Percentiles rank a stretch among this genome's conserved stretches.
Conservation (phyloP, 2,888 invertebrate species). For the Sycophila texana region DNA sequence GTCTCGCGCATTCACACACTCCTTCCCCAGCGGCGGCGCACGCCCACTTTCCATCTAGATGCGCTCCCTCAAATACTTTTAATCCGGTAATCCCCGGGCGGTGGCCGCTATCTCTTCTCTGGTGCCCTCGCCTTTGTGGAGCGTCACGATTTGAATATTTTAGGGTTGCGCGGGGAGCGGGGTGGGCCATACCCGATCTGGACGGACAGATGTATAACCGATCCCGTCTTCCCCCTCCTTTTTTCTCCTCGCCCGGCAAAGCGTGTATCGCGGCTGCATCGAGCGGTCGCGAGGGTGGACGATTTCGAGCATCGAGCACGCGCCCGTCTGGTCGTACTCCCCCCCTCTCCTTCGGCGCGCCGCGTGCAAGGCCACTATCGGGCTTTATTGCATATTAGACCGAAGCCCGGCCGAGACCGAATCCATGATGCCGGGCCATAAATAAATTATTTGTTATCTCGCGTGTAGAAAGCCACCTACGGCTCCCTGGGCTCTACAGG, state of each 20-base stretch:
- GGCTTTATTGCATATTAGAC: slow-evolving; percentile 42
- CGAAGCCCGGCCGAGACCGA: slow-evolving; percentile 44
- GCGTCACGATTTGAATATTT: slow-evolving; percentile 57
- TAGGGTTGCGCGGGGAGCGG: slow-evolving; percentile 47
- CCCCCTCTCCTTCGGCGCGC: too few relatives aligned
- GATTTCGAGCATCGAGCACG: slow-evolving; percentile 44
- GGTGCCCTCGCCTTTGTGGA: slow-evolving; percentile 1
- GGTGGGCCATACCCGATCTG: background rate
- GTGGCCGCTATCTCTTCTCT: slow-evolving; percentile 31
- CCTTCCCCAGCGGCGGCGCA: background rate
- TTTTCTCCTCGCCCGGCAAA: background rate
- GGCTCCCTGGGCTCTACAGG: background rate
- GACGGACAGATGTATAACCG: slow-evolving; percentile 37
- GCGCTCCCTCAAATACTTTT: slow-evolving; percentile 41
- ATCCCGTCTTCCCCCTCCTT: slow-evolving; percentile 5
- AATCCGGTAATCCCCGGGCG: slow-evolving; percentile 55
- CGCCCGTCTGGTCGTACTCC: slow-evolving; percentile 1
- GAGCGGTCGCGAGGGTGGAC: background rate
- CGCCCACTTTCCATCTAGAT: slow-evolving; percentile 34
- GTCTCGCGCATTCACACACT: slow-evolving; percentile 33
- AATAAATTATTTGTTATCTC: slow-evolving; percentile 57
- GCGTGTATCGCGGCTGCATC: background rate
- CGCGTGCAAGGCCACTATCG: background rate
- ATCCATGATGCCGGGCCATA: slow-evolving; percentile 45
- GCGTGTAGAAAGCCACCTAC: slow-evolving; percentile 29